These are phyloP conservation scores for Pseudococcus viburni DNA, from an alignment of 2,888 invertebrate species.

Conservation along the genomic window DNA sequence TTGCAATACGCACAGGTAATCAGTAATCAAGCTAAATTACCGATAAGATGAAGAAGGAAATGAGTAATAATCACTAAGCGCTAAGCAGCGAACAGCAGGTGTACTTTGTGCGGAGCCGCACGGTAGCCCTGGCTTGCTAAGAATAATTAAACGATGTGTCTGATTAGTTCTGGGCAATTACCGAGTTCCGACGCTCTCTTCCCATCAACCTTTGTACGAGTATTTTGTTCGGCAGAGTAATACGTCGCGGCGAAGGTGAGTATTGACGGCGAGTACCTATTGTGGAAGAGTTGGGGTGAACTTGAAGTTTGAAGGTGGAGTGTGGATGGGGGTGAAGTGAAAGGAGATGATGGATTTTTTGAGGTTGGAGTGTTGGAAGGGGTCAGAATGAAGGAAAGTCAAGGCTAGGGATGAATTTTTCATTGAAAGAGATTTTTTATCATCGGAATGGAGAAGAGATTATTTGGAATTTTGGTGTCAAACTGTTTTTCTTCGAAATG, in stretches of 20 bases:
- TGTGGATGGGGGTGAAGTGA: too few relatives aligned
- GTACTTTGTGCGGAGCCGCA: slow-evolving; percentile 63
- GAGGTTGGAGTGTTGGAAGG: too few relatives aligned
- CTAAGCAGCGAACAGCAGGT: slow-evolving; percentile 63
- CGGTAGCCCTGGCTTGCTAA: slow-evolving; percentile 60
- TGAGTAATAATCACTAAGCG: slow-evolving; percentile 64
- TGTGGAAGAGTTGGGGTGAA: background rate
- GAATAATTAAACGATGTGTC: slow-evolving; percentile 64
- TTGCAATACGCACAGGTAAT: slow-evolving; percentile 53
- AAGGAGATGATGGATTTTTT: too few relatives aligned
- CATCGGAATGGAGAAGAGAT: too few relatives aligned
- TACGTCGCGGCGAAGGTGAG: background rate
- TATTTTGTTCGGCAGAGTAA: slow-evolving; percentile 36
- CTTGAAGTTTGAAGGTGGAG: background rate
- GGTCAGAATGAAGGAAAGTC: too few relatives aligned
- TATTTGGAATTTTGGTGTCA: too few relatives aligned
- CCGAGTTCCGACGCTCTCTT: slow-evolving; percentile 51
- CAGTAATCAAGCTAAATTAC: slow-evolving; percentile 64
- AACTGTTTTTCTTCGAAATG: too few relatives aligned
- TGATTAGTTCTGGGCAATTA: slow-evolving; percentile 64
- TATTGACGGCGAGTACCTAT: background rate
- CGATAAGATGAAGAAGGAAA: slow-evolving; percentile 61
- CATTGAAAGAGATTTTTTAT: too few relatives aligned
- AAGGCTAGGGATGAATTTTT: too few relatives aligned
- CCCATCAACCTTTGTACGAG: slow-evolving; percentile 45